Evolutionary conservation across 2,888 invertebrate genomes (phyloP), one percentile per base, ranked within the genome.

Genomic region (Melitaea athalia): DNA sequence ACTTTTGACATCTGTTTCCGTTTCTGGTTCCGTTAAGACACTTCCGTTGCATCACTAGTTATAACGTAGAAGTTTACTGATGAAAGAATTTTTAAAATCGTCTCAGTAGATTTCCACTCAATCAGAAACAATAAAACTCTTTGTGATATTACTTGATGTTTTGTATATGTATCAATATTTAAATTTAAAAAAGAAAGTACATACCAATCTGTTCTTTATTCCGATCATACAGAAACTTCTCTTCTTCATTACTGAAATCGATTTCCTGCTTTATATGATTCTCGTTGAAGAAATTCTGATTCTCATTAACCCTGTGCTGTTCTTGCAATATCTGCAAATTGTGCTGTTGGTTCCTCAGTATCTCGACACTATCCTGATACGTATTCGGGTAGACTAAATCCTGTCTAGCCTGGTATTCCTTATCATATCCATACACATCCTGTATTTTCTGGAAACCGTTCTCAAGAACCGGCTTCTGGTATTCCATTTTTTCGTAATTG

Each of bases 221-320:
- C 64, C 86, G 65, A 5, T 91, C 89, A 63, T 88, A 92, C 50
- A 83, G 12, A 64, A 83, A 89, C 59, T 89, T 89, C 0, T 90
- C 91, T 1, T 92, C 92, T 0, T 91, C 92, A 0, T 75, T 79
- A 0, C 78, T 83, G 0, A 88, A 80, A 60, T 91, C 90, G 1
- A 88, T 82, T 50, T 91, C 92, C 24, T 88, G 89, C 50, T 92
- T 92, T 78, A 92, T 92, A 64, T 87, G 87, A 24, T 80, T 87
- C 47, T 91, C 92, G 57, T 85, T 87, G 65, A 90, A 91, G 49
- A 90, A 90, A 38, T 85, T 88, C 77, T 89, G 90, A 47, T 85
- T 88, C 49, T 89, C 91, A 0, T 77, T 85, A 3, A 85, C 72
- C 50, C 89, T 77, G 53, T 89, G 89, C 45, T 86, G 88, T 5